These are phyloP conservation scores for Acomys russatus DNA, from an alignment of 2,797 vertebrate genomes.

Conservation along the genomic window DNA sequence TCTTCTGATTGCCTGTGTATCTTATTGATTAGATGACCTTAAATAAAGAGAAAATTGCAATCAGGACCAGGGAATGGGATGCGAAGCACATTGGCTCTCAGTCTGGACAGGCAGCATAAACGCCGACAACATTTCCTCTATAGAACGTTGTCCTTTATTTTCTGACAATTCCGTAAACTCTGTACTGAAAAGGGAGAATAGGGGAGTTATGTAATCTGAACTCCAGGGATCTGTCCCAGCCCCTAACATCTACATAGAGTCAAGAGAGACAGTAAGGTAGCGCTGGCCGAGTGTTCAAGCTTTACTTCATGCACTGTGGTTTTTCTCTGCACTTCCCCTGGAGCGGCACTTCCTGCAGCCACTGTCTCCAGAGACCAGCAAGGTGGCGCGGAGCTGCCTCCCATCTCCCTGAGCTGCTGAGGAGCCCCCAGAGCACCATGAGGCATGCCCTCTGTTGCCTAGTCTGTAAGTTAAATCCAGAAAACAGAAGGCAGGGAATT, in stretches of 20 bases:
- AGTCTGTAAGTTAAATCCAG: neutral
- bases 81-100: neutral
- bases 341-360: too few relatives aligned
- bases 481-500: slow-evolving; percentile 14
- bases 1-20: neutral
- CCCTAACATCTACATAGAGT: neutral
- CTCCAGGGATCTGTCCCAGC: neutral
- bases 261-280: neutral
- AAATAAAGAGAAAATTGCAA: neutral
- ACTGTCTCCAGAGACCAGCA: too few relatives aligned
- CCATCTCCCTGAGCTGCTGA: too few relatives aligned
- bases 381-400: neutral
- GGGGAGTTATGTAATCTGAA: too few relatives aligned
- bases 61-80: neutral
- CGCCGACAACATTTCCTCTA: neutral
- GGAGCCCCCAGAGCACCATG: neutral
- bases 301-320: neutral
- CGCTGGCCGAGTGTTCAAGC: neutral
- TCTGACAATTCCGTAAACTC: neutral
- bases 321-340: neutral
- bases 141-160: neutral
- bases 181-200: neutral
- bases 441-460: neutral
- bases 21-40: neutral
- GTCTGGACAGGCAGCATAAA: neutral